These are phyloP conservation scores for Hydractinia echinata DNA, from an alignment of 30 jellyfish, hydroid and myxozoan species.

Conservation along the genomic window DNA sequence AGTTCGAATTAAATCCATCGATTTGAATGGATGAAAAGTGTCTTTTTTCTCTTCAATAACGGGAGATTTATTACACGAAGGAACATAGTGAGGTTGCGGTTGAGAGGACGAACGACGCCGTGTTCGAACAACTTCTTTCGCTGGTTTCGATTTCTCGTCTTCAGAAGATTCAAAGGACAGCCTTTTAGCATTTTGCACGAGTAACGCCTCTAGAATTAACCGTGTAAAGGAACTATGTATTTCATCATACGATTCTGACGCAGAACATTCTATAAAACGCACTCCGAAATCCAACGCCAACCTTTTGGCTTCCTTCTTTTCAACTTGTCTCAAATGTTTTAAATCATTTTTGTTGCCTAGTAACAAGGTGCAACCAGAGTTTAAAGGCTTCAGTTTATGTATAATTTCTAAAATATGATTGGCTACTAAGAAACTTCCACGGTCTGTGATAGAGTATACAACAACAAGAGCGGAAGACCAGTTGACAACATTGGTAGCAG, in stretches of 20 bases:
- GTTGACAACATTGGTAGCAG: slow-evolving; percentile 44
- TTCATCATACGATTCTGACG: slow-evolving; percentile 72
- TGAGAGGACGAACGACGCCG: not conserved
- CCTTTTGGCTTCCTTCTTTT: slow-evolving; percentile 63
- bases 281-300: slow-evolving; percentile 67
- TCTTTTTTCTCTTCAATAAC: slow-evolving; percentile 18
- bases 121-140: not conserved
- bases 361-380: slow-evolving; percentile 55
- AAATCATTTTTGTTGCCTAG: slow-evolving; percentile 78
- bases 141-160: not conserved
- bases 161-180: slow-evolving; percentile 15
- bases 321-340: slow-evolving; percentile 60
- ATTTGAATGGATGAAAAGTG: not conserved
- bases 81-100: not conserved
- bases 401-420: slow-evolving; percentile 48
- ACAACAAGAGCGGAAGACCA: slow-evolving; percentile 82
- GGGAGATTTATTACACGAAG: not conserved
- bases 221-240: slow-evolving; percentile 53
- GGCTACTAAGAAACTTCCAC: slow-evolving; percentile 66
- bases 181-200: slow-evolving; percentile 58
- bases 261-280: slow-evolving; percentile 74
- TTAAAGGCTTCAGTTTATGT: slow-evolving; percentile 57
- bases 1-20: not conserved
- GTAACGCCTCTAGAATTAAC: slow-evolving; percentile 57
- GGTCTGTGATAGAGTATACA: slow-evolving; percentile 73